These are phyloP conservation scores for Dynastes tityus DNA, from an alignment of 2,888 invertebrate genomes.

Conservation along the genomic window DNA sequence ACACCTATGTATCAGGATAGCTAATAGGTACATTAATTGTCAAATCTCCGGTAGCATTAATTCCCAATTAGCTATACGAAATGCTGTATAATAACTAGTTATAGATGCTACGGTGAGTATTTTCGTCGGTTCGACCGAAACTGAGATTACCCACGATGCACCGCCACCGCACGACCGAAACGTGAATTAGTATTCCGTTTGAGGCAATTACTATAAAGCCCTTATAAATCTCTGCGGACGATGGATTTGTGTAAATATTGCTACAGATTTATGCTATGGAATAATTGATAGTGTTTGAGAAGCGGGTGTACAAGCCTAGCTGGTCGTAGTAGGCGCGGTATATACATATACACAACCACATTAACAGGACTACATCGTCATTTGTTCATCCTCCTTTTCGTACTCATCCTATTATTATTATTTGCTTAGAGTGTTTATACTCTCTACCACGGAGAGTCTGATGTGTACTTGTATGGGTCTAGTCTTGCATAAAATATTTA, in stretches of 20 bases:
- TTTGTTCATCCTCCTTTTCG: constrained; percentile 12
- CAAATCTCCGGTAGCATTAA: constrained; percentile 9
- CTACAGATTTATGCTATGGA: constrained; percentile 61
- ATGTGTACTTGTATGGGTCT: neutral
- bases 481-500: constrained; percentile 40
- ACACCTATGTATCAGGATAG: too few relatives aligned
- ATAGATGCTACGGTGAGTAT: neutral
- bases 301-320: constrained; percentile 48
- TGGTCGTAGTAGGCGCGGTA: constrained; percentile 11
- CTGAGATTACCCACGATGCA: constrained; percentile 21
- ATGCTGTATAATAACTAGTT: neutral
- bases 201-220: constrained; percentile 54
- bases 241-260: constrained; percentile 63
- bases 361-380: neutral
- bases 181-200: constrained; percentile 56
- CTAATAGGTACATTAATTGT: neutral
- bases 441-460: neutral
- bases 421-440: neutral
- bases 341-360: neutral
- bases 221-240: constrained; percentile 57
- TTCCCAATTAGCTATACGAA: constrained; percentile 4
- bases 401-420: neutral
- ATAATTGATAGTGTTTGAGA: constrained; percentile 65
- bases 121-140: constrained; percentile 1
- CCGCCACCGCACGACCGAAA: neutral